Evolutionary conservation across 2,888 invertebrate genomes (phyloP).

Genomic region (Zootermopsis nevadensis): DNA sequence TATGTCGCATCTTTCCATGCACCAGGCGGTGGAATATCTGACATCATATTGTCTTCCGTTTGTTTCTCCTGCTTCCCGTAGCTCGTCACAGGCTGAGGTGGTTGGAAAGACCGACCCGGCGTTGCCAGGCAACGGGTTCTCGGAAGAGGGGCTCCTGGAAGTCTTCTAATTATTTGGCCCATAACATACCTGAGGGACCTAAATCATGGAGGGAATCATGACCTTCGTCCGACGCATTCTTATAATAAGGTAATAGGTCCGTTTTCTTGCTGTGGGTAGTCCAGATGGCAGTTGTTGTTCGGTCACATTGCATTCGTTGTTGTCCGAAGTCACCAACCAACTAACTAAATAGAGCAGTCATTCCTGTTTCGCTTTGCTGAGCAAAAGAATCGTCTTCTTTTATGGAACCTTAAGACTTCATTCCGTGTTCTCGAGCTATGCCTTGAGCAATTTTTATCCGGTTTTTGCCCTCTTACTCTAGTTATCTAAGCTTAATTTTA

Average conservation of each 20-base stretch:
- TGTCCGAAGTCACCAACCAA: too few relatives aligned
- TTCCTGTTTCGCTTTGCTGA: too few relatives aligned
- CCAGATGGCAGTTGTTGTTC: too few relatives aligned
- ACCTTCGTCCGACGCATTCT: neutral
- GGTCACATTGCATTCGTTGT: too few relatives aligned
- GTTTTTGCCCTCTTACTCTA: too few relatives aligned
- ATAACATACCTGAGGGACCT: neutral
- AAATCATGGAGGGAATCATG: neutral
- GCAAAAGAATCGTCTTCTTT: too few relatives aligned
- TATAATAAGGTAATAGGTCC: neutral
- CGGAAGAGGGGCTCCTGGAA: neutral
- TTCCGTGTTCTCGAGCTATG: too few relatives aligned
- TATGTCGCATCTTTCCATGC: neutral
- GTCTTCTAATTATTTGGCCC: neutral
- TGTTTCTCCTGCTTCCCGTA: neutral
- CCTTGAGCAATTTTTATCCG: too few relatives aligned
- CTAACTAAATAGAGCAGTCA: too few relatives aligned
- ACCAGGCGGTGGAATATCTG: neutral
- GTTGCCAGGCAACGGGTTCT: conserved; percentile 1
- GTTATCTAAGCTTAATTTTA: too few relatives aligned
- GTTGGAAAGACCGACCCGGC: neutral
- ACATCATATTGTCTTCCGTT: neutral
- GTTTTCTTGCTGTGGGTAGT: too few relatives aligned
- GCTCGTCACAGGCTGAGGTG: neutral
- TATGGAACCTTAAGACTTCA: too few relatives aligned